These are phyloP conservation scores for Okamejei kenojei DNA, from an alignment of 2,797 vertebrate species.

Conservation along the genomic window DNA sequence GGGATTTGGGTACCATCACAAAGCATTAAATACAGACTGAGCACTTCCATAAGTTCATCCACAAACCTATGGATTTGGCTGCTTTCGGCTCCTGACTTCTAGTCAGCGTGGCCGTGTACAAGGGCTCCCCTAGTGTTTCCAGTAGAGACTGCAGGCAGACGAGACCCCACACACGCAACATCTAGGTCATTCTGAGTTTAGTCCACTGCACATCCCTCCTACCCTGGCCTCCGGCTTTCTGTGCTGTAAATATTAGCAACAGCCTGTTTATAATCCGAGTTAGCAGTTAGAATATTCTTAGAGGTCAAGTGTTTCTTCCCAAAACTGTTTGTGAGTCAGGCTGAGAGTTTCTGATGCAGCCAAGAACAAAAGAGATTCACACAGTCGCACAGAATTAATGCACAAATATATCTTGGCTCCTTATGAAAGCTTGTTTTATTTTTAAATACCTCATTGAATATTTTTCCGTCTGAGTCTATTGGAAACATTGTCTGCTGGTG, in stretches of 20 bases:
- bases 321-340: background rate
- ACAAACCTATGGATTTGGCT: background rate
- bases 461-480: conserved; percentile 3
- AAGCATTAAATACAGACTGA: background rate
- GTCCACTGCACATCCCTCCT: conserved; percentile 5
- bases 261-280: conserved; percentile 28
- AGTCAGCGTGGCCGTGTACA: background rate
- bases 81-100: background rate
- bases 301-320: background rate
- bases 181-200: conserved; percentile 29
- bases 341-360: conserved; percentile 9
- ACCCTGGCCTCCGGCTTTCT: conserved; percentile 11
- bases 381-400: background rate
- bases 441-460: conserved; percentile 12
- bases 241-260: conserved; percentile 33
- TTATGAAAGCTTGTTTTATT: background rate
- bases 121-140: background rate
- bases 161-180: conserved; percentile 23
- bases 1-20: background rate
- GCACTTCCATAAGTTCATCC: background rate
- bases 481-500: background rate
- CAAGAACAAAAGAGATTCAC: background rate
- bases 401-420: background rate
- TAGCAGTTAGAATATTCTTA: conserved; percentile 8
- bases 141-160: background rate